Percentiles rank a stretch among this genome's conserved stretches.
These are phyloP conservation scores for Crambe crambe DNA, from an alignment of 37 sponge, comb jelly and placozoan species.

Conservation along the genomic window DNA sequence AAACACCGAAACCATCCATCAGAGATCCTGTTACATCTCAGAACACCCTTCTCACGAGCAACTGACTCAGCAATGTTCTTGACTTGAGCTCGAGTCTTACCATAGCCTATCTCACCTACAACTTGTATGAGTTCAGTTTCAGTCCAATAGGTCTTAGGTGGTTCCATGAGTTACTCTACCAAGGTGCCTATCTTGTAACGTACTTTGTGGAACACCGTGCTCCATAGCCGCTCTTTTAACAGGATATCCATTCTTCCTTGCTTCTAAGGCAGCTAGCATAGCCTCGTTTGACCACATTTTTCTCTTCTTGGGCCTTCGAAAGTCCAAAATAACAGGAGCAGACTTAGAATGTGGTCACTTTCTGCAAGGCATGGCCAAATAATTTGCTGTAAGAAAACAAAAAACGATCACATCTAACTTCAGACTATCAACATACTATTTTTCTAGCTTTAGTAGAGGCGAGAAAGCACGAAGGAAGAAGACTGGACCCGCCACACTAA, in stretches of 20 bases:
- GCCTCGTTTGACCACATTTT: not conserved
- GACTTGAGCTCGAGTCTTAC: conserved; percentile 24
- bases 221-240: not conserved
- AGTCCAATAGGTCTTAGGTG: conserved; percentile 18
- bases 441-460: no score
- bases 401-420: no score
- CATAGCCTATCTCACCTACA: conserved; percentile 36
- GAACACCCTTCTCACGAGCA: conserved; percentile 23
- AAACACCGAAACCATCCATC: conserved; percentile 43
- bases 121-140: conserved; percentile 4
- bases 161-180: conserved; percentile 23
- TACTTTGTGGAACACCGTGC: conserved; percentile 20
- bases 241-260: not conserved
- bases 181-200: no score
- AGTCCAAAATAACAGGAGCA: conserved; percentile 3
- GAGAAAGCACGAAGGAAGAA: no score
- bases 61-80: conserved; percentile 3
- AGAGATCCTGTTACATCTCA: not conserved
- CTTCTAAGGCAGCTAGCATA: conserved; percentile 24
- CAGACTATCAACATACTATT: no score
- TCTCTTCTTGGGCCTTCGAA: not conserved
- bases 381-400: no score
- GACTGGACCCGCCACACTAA: no score
- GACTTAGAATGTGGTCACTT: not conserved
- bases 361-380: no score